Evolutionary conservation across 2,797 vertebrate species (phyloP).

Genomic region (Sebastes iracundus): DNA sequence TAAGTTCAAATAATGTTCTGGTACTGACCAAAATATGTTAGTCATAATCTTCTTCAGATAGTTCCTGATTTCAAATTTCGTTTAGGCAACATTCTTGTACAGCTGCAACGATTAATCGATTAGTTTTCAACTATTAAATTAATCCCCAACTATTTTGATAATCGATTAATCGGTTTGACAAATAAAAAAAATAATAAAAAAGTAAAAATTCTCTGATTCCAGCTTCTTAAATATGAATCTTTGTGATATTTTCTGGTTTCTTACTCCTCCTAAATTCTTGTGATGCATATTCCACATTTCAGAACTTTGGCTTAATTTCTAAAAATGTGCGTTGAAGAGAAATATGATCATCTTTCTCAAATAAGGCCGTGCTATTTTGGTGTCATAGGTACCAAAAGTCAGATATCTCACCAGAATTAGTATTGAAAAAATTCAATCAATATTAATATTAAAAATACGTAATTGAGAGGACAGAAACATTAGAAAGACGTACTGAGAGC

Average conservation of each 20-base stretch:
- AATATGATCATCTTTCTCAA: not conserved
- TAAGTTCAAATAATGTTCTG: not conserved
- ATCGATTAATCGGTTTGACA: too few relatives aligned
- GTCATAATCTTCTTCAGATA: not conserved
- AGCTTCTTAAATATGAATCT: too few relatives aligned
- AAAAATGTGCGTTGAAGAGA: not conserved
- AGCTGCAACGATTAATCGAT: too few relatives aligned
- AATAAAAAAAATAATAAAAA: too few relatives aligned
- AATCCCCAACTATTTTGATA: too few relatives aligned
- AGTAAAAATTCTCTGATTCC: too few relatives aligned
- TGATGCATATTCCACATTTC: not conserved
- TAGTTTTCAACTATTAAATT: too few relatives aligned
- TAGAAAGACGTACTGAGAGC: not conserved
- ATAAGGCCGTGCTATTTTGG: not conserved
- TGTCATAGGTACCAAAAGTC: not conserved
- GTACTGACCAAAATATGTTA: not conserved
- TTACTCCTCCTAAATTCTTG: too few relatives aligned
- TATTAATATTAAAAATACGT: not conserved
- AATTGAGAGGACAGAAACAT: conserved; percentile 5
- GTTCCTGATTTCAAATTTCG: not conserved
- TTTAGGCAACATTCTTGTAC: not conserved
- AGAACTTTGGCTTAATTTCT: not conserved
- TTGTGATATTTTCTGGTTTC: too few relatives aligned
- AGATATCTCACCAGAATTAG: fast-evolving
- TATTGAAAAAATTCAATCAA: not conserved